Percentiles rank a stretch among this genome's conserved stretches.
These are phyloP conservation scores for Phthorimaea operculella DNA, from an alignment of 1,140 invertebrate species.

Conservation along the genomic window DNA sequence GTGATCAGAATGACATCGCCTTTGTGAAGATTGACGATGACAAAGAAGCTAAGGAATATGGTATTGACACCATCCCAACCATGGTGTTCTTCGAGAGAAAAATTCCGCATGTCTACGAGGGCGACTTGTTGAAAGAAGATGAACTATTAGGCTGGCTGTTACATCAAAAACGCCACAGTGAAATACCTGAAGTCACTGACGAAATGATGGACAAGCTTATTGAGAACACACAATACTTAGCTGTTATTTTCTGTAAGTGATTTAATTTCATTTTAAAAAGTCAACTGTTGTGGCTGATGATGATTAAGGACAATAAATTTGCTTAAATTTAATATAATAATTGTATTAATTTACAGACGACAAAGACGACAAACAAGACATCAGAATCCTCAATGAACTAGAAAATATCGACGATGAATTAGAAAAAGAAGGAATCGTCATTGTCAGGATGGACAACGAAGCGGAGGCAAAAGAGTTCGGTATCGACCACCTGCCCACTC, in stretches of 20 bases:
- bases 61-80: constrained; percentile 82
- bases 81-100: constrained; percentile 89
- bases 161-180: constrained; percentile 88
- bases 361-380: constrained; percentile 90
- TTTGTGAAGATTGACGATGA: constrained; percentile 94
- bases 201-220: constrained; percentile 95
- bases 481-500: constrained; percentile 87
- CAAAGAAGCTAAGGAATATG: constrained; percentile 89
- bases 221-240: constrained; percentile 80
- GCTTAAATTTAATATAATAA: too few species aligned
- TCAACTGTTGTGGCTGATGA: background rate
- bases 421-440: constrained; percentile 89
- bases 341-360: constrained; percentile 73
- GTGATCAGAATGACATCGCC: constrained; percentile 90
- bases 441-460: constrained; percentile 89
- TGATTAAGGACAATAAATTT: background rate
- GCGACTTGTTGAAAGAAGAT: constrained; percentile 92
- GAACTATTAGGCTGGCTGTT: constrained; percentile 89
- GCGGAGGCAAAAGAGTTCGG: constrained; percentile 91
- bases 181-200: constrained; percentile 92
- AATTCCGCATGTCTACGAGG: constrained; percentile 91
- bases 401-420: constrained; percentile 95
- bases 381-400: constrained; percentile 86
- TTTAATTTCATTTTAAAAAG: constrained; percentile 6
- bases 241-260: constrained; percentile 87